phyloP scores from a whole-genome alignment of 2,113 vertebrate genomes.

The Rhinoptilus africanus region DNA sequence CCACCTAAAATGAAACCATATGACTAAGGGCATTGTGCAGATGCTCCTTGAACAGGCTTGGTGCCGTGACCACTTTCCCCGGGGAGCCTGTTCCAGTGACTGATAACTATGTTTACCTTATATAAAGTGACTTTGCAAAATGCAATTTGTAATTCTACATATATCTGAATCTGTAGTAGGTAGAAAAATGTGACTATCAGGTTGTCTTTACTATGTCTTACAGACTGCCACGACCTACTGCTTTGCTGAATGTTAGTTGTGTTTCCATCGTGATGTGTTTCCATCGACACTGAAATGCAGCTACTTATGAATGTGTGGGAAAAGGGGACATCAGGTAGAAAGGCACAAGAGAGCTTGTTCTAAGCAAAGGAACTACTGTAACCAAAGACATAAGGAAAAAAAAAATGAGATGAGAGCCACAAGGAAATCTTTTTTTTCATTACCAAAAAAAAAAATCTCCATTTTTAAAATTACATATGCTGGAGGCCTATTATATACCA shows the following conservation, averaged over 20 bases:
- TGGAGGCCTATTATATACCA: neutral
- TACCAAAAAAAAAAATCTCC: fast-evolving
- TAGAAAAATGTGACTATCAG: neutral
- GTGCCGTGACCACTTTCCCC: fast-evolving
- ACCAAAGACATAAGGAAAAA: neutral
- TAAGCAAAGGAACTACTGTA: neutral
- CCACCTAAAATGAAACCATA: neutral
- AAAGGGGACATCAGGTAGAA: neutral
- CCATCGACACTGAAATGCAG: neutral
- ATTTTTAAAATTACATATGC: neutral
- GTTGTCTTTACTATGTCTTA: neutral
- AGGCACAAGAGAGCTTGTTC: neutral
- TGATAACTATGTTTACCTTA: too few species aligned
- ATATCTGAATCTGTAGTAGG: too few species aligned
- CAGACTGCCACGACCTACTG: neutral
- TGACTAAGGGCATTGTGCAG: neutral
- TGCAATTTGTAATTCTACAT: neutral
- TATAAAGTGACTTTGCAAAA: neutral
- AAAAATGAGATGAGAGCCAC: neutral
- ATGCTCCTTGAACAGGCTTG: neutral
- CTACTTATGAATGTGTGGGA: neutral
- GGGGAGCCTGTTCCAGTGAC: neutral
- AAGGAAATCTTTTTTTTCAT: neutral
- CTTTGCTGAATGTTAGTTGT: neutral
- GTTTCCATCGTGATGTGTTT: neutral